Percentiles rank a stretch among this genome's conserved stretches.
Conservation (phyloP, 2,888 invertebrate species). For the Atethmia centrago region DNA sequence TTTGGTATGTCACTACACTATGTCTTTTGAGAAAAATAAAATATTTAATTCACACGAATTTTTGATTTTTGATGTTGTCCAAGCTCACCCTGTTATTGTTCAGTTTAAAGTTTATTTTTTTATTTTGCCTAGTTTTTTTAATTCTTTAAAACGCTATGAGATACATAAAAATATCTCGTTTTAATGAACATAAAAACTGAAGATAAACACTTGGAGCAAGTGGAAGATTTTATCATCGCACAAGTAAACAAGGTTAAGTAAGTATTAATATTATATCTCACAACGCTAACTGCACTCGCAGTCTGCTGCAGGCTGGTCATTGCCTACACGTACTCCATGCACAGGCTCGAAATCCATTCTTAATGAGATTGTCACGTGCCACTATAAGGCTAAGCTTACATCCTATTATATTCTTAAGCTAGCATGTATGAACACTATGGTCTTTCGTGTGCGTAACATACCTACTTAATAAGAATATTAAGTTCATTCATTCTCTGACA, state of each 20-base stretch:
- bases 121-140: too few relatives aligned
- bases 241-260: background rate
- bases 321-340: too few relatives aligned
- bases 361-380: background rate
- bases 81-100: background rate
- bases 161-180: background rate
- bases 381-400: too few relatives aligned
- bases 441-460: too few relatives aligned
- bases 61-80: background rate
- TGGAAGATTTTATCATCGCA: background rate
- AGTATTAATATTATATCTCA: background rate
- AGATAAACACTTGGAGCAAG: background rate
- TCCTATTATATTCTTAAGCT: too few relatives aligned
- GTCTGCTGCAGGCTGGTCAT: background rate
- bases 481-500: background rate
- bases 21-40: conserved; percentile 7
- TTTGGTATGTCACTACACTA: background rate
- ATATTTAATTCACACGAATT: background rate
- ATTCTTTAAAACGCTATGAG: too few relatives aligned
- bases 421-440: too few relatives aligned
- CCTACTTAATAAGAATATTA: background rate
- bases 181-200: background rate
- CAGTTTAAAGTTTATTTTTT: background rate
- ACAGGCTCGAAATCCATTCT: too few relatives aligned
- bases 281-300: background rate